Base-by-base conservation (phyloP, 1,140 invertebrate species). In the Calliphora vicina region DNA sequence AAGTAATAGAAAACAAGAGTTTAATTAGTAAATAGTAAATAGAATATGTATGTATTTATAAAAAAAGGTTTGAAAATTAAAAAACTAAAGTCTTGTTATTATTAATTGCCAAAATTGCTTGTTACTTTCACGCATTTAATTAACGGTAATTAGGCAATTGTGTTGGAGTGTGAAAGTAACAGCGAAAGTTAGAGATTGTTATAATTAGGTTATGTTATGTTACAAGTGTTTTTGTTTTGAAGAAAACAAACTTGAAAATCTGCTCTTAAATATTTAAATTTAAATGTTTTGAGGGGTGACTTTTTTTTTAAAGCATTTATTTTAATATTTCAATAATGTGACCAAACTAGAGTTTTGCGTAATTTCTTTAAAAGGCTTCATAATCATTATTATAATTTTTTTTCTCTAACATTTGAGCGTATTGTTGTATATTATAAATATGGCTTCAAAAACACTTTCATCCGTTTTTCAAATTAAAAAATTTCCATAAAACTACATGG, bases 401-500 rank as follows among this genome's bases (percentile, higher is more conserved):
- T 35, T 35, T 35, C 10, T 1, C 35, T 35, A 35, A 10, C 5
- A n/a, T 23, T 67, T 67, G 61, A 67, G 61, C 20, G 50, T 61
- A 61, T 67, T 67, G 61, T 67, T 10, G 15, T 20, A 76, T 29
- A 13, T 27, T n/a, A 76, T 25, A 20, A 13, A n/a, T 84, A 83
- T 45, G 84, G 88, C 88, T 90, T 90, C 88, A 89, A 88, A 90
- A 90, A 90, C 88, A 90, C 88, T 90, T 90, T 90, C 88, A 90
- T 90, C 88, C 87, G 88, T 90, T 90, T 90, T 90, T 87, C 88
- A 87, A 86, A 87, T 88, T 88, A 90, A 78, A 78, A 78, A 86
- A 86, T 86, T 88, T 81, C 35, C 23, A 72, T 82, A 83, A 81
- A 26, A 76, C 27, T 42, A 82, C 71, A 35, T 81, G n/a, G n/a